Evolutionary conservation across 2,113 vertebrate genomes (phyloP), one percentile per base, ranked within the genome.

Genomic region (Reinhardtius hippoglossoides): DNA sequence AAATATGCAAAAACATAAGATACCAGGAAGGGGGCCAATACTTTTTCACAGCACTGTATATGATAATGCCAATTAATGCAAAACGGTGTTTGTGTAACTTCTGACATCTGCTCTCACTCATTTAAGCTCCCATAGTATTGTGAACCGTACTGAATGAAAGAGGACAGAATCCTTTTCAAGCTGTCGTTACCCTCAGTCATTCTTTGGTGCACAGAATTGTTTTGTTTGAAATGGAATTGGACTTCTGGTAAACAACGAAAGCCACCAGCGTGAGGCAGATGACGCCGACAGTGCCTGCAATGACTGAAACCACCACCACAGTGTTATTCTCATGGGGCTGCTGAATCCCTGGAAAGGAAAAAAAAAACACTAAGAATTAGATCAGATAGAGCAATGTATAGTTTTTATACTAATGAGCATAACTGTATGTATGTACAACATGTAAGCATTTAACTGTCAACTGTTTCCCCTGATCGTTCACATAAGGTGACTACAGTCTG

Each of bases 191-290:
- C 37, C 13, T 20, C 6, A 54, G 48, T 69, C 58, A 79, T 3
- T 65, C 27, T 10, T 23, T 37, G 27, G 35, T 40, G 52, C 37
- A 68, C 20, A 83, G 54, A n/a, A 12, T 52, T 0, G 2, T 54
- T 40, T 80, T 74, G 1, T 15, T 67, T 23, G 55, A 24, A 10
- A 9, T 40, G 1, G 5, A 4, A 0, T 42, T 76, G 0, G 74
- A 67, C 7, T 42, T 78, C 7, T 70, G 61, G 67, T 86, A 75
- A 37, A 82, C 15, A 1, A 92, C 61, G 24, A 90, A 74, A 2
- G 66, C 88, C 54, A 87, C 52, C 69, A 90, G 46, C 50, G 58
- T n/a, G 3, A 93, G 10, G 20, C 85, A 88, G 44, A 91, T 20
- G 1, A 21, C 56, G 1, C 84, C 92, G 0, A 89, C 18, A 3